Evolutionary conservation across 1,140 invertebrate genomes (phyloP), one percentile per base, ranked within the genome.

Genomic region (Calephelis nemesis): DNA sequence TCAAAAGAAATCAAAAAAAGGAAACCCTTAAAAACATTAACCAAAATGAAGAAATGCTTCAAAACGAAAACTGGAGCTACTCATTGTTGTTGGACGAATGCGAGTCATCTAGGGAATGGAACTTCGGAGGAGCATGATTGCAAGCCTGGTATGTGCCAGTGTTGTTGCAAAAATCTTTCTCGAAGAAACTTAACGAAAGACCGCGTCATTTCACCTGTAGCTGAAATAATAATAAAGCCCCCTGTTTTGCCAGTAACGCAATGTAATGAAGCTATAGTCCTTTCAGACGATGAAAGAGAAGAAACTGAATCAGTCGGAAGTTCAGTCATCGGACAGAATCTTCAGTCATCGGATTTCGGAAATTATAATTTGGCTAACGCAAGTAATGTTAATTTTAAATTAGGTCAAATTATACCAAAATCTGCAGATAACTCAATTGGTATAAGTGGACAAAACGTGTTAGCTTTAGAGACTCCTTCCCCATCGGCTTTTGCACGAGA

Each of bases 251-350:
- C 30, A 30, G 30, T 30, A 30, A 30, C 30, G 5, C 13, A 13
- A 54, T 54, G 52, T 9, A 9, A 54, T 5, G 52, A 54, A 13
- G 10, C 52, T 54, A 11, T 54, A 15, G 15, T 54, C 19, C n/a
- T 54, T 15, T 54, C 52, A 54, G 52, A 54, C 19, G 52, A 54
- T 19, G 52, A 54, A 19, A 54, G 19, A 7, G 42, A 45, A 45
- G 42, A 45, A 45, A 45, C 3, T 45, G 42, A 45, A 45, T 45
- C 42, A 45, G 6, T 45, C 8, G 5, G 1, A 45, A 45, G 6
- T 9, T 45, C 8, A 7, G 42, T 45, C 42, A 45, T 9, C 42
- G 42, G 42, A 45, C n/a, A n/a, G n/a, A 45, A 45, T 45, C 42
- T 45, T 45, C 8, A 7, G 42, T 45, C 42, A 45, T 9, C 42